Conservation (phyloP, 1,140 invertebrate species). For the Drosophila parvula region DNA sequence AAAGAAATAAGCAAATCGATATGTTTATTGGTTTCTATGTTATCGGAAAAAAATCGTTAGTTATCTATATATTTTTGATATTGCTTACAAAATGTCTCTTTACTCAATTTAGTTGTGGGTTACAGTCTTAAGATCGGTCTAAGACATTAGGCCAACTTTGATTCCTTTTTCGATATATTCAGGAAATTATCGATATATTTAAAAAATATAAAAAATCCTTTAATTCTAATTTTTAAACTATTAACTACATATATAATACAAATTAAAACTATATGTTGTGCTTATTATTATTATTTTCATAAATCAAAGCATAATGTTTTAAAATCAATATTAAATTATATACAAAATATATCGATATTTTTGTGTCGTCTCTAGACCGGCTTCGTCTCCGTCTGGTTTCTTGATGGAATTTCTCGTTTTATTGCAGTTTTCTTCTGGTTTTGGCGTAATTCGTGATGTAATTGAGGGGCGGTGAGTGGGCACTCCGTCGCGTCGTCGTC, state of each 20-base stretch:
- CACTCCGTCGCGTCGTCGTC: constrained; percentile 2
- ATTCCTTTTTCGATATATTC: too few relatives aligned
- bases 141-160: too few relatives aligned
- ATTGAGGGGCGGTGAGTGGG: background rate
- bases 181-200: background rate
- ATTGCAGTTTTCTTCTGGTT: constrained; percentile 12
- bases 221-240: too few relatives aligned
- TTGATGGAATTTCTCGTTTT: constrained; percentile 25
- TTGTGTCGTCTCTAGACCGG: background rate
- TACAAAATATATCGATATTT: background rate
- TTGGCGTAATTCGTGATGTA: constrained; percentile 28
- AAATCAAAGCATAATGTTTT: background rate
- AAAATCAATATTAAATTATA: background rate
- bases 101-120: too few relatives aligned
- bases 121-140: too few relatives aligned
- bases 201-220: background rate
- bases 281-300: too few relatives aligned
- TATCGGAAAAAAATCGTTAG: too few relatives aligned
- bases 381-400: constrained; percentile 11
- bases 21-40: too few relatives aligned
- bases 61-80: background rate
- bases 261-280: too few relatives aligned
- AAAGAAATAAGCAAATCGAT: background rate
- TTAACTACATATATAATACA: too few relatives aligned
- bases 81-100: too few relatives aligned